phyloP scores from a whole-genome alignment of 35 echinoderm and acorn worm species.

The Lytechinus variegatus region DNA sequence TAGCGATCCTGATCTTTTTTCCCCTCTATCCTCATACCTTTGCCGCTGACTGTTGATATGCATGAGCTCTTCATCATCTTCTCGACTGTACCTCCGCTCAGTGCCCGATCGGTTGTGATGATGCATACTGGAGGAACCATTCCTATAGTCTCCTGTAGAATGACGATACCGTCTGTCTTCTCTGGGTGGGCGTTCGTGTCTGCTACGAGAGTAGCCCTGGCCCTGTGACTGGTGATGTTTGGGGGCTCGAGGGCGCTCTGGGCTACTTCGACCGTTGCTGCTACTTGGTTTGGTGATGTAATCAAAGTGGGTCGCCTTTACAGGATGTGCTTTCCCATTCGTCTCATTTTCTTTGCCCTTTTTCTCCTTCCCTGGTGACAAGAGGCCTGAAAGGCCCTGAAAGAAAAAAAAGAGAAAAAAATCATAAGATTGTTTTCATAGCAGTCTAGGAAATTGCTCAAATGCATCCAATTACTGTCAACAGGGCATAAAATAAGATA shows the following conservation, averaged over 20 bases:
- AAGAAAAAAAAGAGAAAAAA: slow-evolving; percentile 39
- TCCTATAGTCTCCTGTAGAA: slow-evolving; percentile 1
- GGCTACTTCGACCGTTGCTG: slow-evolving; percentile 5
- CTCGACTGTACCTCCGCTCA: slow-evolving; percentile 21
- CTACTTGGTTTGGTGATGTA: slow-evolving; percentile 36
- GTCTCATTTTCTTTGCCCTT: slow-evolving; percentile 41
- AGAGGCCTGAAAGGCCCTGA: slow-evolving; percentile 56
- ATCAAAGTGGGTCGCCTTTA: slow-evolving; percentile 52
- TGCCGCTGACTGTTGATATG: not conserved
- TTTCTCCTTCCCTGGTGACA: slow-evolving; percentile 55
- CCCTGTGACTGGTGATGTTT: slow-evolving; percentile 40
- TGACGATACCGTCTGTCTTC: slow-evolving; percentile 17
- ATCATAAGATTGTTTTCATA: not conserved
- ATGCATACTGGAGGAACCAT: slow-evolving; percentile 21
- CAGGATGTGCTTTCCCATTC: slow-evolving; percentile 52
- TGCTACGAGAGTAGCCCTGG: slow-evolving; percentile 33
- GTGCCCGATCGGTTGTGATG: not conserved
- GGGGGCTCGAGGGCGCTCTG: slow-evolving; percentile 49
- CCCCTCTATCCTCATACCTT: slow-evolving; percentile 36
- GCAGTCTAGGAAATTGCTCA: not conserved
- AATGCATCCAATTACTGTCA: not conserved
- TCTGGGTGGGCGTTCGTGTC: slow-evolving; percentile 39
- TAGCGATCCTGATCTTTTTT: slow-evolving; percentile 25
- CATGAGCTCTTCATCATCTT: slow-evolving; percentile 40
- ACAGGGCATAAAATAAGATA: too few relatives aligned